These are phyloP conservation scores for Nebria salina DNA, from an alignment of 2,888 invertebrate species.

Conservation along the genomic window DNA sequence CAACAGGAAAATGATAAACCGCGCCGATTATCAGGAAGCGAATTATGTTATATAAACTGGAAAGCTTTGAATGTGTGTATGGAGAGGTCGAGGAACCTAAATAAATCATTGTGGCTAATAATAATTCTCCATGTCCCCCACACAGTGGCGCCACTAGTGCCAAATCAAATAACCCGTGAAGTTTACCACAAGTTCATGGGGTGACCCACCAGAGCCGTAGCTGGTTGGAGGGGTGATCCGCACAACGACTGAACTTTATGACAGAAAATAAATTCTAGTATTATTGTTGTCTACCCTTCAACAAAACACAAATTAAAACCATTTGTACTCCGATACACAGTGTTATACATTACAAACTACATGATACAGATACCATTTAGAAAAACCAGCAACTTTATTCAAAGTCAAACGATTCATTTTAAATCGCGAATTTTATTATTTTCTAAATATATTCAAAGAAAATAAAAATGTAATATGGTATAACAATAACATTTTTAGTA, in stretches of 20 bases:
- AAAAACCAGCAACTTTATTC: too few relatives aligned
- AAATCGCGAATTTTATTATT: too few relatives aligned
- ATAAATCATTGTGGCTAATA: conserved; percentile 40
- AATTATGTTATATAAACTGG: not conserved
- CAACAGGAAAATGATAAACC: not conserved
- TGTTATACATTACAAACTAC: not conserved
- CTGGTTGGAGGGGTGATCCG: not conserved
- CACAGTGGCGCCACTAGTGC: conserved; percentile 15
- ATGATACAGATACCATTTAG: too few relatives aligned
- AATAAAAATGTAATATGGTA: too few relatives aligned
- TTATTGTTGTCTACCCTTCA: not conserved
- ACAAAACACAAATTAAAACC: not conserved
- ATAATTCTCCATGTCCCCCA: conserved; percentile 28
- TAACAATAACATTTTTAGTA: too few relatives aligned
- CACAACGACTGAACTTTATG: not conserved
- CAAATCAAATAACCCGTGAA: conserved; percentile 40
- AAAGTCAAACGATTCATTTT: too few relatives aligned
- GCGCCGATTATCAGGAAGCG: not conserved
- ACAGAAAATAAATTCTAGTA: not conserved
- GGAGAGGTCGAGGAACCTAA: conserved; percentile 26
- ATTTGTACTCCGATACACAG: not conserved
- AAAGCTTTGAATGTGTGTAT: not conserved
- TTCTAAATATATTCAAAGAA: too few relatives aligned
- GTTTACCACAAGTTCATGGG: conserved; percentile 15
- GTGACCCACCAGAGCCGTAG: not conserved